Evolutionary conservation across 2,888 invertebrate genomes (phyloP).

Genomic region (Ametastegia equiseti): DNA sequence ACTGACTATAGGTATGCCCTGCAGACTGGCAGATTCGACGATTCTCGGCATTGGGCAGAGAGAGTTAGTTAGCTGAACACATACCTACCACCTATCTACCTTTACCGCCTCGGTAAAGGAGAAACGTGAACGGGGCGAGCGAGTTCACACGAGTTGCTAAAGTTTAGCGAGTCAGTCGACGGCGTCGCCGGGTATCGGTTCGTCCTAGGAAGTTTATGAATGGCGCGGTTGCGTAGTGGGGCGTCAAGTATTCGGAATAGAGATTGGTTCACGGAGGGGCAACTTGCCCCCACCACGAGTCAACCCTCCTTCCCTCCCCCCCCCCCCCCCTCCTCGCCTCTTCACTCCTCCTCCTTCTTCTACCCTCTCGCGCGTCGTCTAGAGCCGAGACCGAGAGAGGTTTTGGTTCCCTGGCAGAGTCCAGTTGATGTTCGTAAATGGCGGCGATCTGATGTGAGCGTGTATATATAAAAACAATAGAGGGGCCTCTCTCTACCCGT

Average conservation of each 20-base stretch:
- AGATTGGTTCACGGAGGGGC: constrained; percentile 42
- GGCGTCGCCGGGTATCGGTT: constrained; percentile 44
- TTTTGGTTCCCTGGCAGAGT: constrained; percentile 50
- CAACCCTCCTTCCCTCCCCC: constrained; percentile 23
- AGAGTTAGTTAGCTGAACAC: too few relatives aligned
- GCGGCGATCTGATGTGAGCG: constrained; percentile 63
- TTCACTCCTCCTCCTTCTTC: constrained; percentile 52
- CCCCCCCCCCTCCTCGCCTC: constrained; percentile 16
- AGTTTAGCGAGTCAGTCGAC: background rate
- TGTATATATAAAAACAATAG: too few relatives aligned
- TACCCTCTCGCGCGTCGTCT: too few relatives aligned
- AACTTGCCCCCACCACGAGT: constrained; percentile 31
- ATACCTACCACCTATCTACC: too few relatives aligned
- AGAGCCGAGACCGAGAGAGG: too few relatives aligned
- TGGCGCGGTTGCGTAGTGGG: constrained; percentile 65
- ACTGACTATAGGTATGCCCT: too few relatives aligned
- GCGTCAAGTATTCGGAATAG: constrained; percentile 19
- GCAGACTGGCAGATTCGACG: too few relatives aligned
- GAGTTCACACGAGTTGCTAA: too few relatives aligned
- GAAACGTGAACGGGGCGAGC: too few relatives aligned
- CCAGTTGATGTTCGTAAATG: constrained; percentile 67
- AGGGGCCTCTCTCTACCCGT: too few relatives aligned
- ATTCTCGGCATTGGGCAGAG: too few relatives aligned
- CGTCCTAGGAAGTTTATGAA: constrained; percentile 64
- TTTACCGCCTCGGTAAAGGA: too few relatives aligned